Evolutionary conservation across 1,140 invertebrate genomes (phyloP).

Genomic region (Dinoponera quadriceps): DNA sequence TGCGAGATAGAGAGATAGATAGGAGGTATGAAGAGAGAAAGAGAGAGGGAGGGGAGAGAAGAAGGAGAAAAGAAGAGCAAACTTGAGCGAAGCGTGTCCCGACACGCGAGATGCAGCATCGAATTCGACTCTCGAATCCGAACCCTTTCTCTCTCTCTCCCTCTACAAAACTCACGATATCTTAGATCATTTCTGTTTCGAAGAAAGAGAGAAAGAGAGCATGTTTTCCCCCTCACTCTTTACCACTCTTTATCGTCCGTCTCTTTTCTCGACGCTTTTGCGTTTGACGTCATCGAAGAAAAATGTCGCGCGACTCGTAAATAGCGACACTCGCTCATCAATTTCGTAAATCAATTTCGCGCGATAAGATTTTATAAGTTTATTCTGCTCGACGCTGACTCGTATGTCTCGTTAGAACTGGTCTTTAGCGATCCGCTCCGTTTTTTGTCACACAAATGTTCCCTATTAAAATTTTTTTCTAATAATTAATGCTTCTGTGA

Average conservation of each 20-base stretch:
- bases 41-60: slow-evolving; percentile 11
- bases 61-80: slow-evolving; percentile 75
- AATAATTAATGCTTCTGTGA: not conserved
- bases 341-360: not conserved
- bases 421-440: not conserved
- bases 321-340: not conserved
- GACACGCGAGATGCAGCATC: slow-evolving; percentile 83
- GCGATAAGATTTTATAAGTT: not conserved
- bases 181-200: slow-evolving; percentile 67
- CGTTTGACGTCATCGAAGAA: slow-evolving; percentile 57
- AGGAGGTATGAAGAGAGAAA: slow-evolving; percentile 22
- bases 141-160: slow-evolving; percentile 52
- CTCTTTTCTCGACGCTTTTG: slow-evolving; percentile 24
- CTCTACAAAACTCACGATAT: slow-evolving; percentile 74
- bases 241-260: not conserved
- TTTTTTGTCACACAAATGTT: not conserved
- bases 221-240: not conserved
- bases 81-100: slow-evolving; percentile 82
- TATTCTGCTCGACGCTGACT: no score
- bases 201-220: no score
- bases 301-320: slow-evolving; percentile 25
- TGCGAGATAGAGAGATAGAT: not conserved
- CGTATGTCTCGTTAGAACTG: not conserved
- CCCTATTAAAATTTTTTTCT: not conserved
- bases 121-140: slow-evolving; percentile 79